phyloP scores from a whole-genome alignment of 2,113 vertebrate species.

The Sinosuthora webbiana region DNA sequence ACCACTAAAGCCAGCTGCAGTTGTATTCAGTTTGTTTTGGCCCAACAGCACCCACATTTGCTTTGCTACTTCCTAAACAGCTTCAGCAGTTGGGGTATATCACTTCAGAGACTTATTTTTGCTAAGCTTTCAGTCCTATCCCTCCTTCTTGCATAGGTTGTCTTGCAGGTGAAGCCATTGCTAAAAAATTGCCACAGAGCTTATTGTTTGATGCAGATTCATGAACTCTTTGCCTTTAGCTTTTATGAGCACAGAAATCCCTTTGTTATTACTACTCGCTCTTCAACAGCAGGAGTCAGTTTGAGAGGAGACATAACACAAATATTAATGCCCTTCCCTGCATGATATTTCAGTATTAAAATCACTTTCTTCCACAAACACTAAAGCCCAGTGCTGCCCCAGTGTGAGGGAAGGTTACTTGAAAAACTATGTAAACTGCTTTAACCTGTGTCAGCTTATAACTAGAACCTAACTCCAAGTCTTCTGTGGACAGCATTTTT shows the following conservation, averaged over 20 bases:
- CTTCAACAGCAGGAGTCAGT: neutral
- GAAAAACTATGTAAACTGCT: neutral
- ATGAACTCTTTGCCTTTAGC: neutral
- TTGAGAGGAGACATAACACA: neutral
- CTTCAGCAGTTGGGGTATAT: neutral
- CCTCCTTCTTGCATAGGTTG: neutral
- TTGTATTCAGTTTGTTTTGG: neutral
- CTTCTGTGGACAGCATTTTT: neutral
- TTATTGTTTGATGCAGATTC: neutral
- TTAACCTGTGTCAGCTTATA: neutral
- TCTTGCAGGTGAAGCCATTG: neutral
- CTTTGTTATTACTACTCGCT: neutral
- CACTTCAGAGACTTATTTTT: neutral
- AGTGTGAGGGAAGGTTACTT: neutral
- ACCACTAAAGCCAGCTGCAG: neutral
- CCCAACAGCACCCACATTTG: neutral
- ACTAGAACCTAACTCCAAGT: neutral
- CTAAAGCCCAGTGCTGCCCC: rapidly evolving
- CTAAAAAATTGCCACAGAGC: neutral
- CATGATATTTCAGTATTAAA: neutral
- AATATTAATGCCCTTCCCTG: neutral
- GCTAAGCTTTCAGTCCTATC: neutral
- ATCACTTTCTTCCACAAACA: neutral
- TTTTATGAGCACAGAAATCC: neutral
- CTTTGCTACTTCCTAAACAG: neutral